These are phyloP conservation scores for Smittia sp. DNA, from an alignment of 2,888 invertebrate genomes.

Conservation along the genomic window DNA sequence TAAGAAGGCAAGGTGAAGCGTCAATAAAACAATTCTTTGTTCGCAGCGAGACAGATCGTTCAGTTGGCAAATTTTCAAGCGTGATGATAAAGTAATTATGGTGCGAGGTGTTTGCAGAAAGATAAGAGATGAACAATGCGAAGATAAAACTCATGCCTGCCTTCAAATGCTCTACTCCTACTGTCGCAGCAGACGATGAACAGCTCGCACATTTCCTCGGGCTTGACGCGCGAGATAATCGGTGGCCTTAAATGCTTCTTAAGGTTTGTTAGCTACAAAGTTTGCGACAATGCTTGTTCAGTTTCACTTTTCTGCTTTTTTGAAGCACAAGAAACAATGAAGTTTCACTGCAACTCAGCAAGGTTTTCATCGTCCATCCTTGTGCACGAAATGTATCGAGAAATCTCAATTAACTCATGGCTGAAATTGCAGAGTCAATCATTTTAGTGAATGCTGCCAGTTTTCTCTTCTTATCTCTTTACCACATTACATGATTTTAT, in stretches of 20 bases:
- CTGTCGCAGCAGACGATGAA: background rate
- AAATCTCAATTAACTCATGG: background rate
- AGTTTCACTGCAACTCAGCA: background rate
- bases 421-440: background rate
- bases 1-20: slow-evolving; percentile 6
- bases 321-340: background rate
- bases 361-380: background rate
- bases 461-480: background rate
- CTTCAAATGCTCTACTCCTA: background rate
- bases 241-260: slow-evolving; percentile 5
- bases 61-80: background rate
- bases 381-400: background rate
- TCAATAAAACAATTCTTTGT: background rate
- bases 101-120: background rate
- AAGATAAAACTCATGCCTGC: background rate
- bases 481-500: too few relatives aligned
- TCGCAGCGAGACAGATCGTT: background rate
- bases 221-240: background rate
- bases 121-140: background rate
- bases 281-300: background rate
- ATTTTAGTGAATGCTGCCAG: too few relatives aligned
- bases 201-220: background rate
- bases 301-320: slow-evolving; percentile 5
- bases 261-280: background rate
- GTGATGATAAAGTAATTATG: background rate